Evolutionary conservation across 2,797 vertebrate species (phyloP).

Genomic region (Hylomyscus alleni): DNA sequence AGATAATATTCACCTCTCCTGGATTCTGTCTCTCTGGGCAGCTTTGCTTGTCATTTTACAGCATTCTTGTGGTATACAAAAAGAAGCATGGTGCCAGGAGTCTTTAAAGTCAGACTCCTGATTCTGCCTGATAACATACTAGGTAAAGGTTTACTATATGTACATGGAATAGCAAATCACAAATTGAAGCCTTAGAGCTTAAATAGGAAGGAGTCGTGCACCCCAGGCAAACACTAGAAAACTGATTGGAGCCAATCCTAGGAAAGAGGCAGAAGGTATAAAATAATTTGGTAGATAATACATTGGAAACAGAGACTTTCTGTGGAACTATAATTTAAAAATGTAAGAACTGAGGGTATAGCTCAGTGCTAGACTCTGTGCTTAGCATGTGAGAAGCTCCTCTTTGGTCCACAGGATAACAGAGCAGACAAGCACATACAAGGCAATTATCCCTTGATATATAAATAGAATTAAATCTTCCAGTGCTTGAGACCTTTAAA

Average conservation of each 20-base stretch:
- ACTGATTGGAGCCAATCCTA: background rate
- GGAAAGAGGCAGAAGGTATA: background rate
- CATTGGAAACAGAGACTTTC: background rate
- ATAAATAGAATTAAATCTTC: background rate
- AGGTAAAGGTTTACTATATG: background rate
- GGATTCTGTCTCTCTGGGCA: background rate
- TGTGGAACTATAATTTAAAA: background rate
- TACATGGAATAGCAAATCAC: slow-evolving; percentile 6
- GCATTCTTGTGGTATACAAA: background rate
- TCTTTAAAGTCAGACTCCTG: background rate
- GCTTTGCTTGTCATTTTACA: slow-evolving; percentile 24
- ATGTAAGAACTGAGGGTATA: background rate
- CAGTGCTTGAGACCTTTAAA: background rate
- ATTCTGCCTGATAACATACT: background rate
- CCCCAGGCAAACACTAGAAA: background rate
- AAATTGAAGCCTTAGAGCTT: background rate
- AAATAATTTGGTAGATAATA: background rate
- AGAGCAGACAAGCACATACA: background rate
- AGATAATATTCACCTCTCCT: background rate
- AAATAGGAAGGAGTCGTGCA: background rate
- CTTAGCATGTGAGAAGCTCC: background rate
- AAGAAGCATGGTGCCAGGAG: background rate
- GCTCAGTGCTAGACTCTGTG: background rate
- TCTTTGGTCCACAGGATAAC: background rate
- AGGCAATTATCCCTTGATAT: background rate